Evolutionary conservation across 2,888 invertebrate genomes (phyloP).

Genomic region (Xylota sylvarum): DNA sequence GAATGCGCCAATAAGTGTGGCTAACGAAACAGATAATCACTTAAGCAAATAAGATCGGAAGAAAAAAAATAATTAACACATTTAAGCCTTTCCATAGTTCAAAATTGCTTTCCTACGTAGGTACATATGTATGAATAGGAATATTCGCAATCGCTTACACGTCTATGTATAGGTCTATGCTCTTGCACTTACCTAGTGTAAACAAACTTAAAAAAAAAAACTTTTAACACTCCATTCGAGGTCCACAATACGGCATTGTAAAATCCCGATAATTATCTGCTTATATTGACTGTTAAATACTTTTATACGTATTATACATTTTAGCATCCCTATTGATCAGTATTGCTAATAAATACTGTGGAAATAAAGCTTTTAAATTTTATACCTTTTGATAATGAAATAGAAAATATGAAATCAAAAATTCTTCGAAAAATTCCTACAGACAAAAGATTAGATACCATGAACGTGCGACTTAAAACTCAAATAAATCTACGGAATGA

Average conservation of each 20-base stretch:
- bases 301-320: not conserved
- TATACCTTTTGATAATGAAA: not conserved
- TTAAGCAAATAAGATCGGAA: not conserved
- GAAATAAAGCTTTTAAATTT: not conserved
- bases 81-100: constrained; percentile 9
- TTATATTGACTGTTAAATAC: not conserved
- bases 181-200: constrained; percentile 15
- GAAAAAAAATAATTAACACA: constrained; percentile 32
- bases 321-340: not conserved
- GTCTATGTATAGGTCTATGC: not conserved
- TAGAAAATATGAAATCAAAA: not conserved
- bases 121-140: not conserved
- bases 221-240: not conserved
- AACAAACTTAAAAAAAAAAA: not conserved
- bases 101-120: not conserved
- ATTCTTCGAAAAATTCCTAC: not conserved
- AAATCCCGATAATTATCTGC: not conserved
- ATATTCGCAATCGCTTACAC: not conserved
- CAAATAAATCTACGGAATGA: not conserved
- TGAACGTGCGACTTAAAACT: constrained; percentile 14
- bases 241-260: not conserved
- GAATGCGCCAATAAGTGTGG: constrained; percentile 26
- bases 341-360: not conserved
- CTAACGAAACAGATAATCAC: constrained; percentile 17
- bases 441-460: constrained; percentile 24